phyloP scores from a whole-genome alignment of 2,113 vertebrate species.

The Vicugna pacos region DNA sequence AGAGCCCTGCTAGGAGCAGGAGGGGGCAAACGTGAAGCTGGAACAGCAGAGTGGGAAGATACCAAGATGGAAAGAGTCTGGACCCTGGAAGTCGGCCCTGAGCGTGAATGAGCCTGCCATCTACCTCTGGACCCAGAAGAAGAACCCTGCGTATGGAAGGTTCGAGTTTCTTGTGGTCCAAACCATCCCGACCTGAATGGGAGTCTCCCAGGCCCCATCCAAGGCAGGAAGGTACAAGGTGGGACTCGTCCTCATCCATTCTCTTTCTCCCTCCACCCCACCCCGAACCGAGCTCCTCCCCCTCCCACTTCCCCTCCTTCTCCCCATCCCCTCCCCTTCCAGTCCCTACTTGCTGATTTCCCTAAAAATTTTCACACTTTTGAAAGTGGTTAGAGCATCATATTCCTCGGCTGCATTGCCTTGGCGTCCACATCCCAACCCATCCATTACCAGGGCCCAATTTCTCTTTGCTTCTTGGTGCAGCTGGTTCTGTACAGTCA shows the following conservation, averaged over 20 bases:
- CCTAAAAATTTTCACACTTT: not conserved
- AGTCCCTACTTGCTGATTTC: not conserved
- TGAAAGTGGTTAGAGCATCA: not conserved
- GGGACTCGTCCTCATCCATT: too few species aligned
- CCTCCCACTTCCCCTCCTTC: too few species aligned
- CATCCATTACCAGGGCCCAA: rapidly evolving
- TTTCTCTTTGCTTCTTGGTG: not conserved
- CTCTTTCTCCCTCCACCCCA: too few species aligned
- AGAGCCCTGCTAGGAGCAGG: not conserved
- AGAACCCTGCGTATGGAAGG: too few species aligned
- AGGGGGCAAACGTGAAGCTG: not conserved
- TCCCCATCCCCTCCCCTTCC: not conserved
- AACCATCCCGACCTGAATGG: not conserved
- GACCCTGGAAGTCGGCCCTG: not conserved
- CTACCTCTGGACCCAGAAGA: not conserved
- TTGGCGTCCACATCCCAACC: not conserved
- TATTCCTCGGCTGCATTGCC: not conserved
- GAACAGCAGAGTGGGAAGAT: not conserved
- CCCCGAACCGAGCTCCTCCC: too few species aligned
- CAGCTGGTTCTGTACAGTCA: not conserved
- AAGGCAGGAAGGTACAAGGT: not conserved
- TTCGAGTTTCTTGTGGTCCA: too few species aligned
- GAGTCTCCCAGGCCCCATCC: not conserved
- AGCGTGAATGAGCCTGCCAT: not conserved
- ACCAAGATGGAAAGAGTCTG: not conserved